A percentile compares a stretch with the other conserved stretches of the same genome.
These are phyloP conservation scores for Falco cherrug DNA, from an alignment of 2,797 vertebrate genomes.

Conservation along the genomic window DNA sequence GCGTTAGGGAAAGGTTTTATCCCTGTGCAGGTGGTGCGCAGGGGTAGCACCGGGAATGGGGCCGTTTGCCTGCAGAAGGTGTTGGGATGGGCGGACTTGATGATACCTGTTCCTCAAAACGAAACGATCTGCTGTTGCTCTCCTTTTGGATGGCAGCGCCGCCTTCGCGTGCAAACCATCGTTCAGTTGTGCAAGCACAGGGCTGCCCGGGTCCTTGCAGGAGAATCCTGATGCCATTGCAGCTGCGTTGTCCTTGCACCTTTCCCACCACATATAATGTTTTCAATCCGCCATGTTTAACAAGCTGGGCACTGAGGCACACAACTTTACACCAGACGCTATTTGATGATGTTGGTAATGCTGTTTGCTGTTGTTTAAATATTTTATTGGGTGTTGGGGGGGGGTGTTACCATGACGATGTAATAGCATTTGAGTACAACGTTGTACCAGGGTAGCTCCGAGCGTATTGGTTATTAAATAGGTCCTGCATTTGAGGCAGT, in stretches of 20 bases:
- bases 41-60: accelerated
- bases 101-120: background rate
- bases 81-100: background rate
- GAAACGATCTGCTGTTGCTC: too few relatives aligned
- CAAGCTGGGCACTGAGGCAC: background rate
- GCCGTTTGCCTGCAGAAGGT: background rate
- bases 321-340: background rate
- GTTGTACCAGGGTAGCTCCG: background rate
- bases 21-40: accelerated
- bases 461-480: background rate
- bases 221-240: accelerated
- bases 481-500: background rate
- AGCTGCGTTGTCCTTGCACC: background rate
- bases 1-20: background rate
- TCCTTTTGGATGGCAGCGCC: background rate
- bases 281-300: background rate
- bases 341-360: background rate
- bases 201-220: background rate
- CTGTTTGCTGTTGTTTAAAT: background rate
- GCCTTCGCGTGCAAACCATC: accelerated
- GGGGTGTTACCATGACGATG: background rate
- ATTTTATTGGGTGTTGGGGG: background rate
- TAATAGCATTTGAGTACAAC: background rate
- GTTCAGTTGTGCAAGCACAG: background rate
- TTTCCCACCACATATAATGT: background rate